A percentile compares a stretch with the other conserved stretches of the same genome.
Conservation (phyloP, 1,140 invertebrate genomes). For the Riptortus pedestris region DNA sequence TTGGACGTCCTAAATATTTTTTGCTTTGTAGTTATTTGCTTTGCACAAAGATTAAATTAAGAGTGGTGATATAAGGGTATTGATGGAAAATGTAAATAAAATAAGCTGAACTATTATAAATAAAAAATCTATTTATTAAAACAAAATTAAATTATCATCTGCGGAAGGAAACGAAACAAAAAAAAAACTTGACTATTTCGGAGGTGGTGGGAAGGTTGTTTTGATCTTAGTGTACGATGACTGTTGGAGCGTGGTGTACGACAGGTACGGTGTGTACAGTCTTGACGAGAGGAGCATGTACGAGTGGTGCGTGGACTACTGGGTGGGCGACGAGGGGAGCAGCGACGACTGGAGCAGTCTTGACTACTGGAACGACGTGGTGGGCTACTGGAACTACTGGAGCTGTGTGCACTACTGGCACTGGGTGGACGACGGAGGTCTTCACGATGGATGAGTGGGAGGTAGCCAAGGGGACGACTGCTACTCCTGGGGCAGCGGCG, state of each 20-base stretch:
- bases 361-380: slow-evolving; percentile 35
- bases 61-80: too few species aligned
- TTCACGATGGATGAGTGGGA: slow-evolving; percentile 25
- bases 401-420: slow-evolving; percentile 32
- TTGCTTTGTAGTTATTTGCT: too few species aligned
- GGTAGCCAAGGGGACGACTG: slow-evolving; percentile 21
- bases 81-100: too few species aligned
- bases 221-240: slow-evolving; percentile 33
- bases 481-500: slow-evolving; percentile 30
- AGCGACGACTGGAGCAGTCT: slow-evolving; percentile 40
- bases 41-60: too few species aligned
- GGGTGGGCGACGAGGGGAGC: slow-evolving; percentile 35
- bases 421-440: slow-evolving; percentile 27
- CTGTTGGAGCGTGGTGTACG: slow-evolving; percentile 32
- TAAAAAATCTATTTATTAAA: slow-evolving; percentile 9
- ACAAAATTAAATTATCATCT: slow-evolving; percentile 3
- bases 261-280: slow-evolving; percentile 34
- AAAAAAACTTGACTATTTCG: too few species aligned
- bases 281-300: slow-evolving; percentile 37
- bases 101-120: too few species aligned
- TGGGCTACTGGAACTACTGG: slow-evolving; percentile 25
- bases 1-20: too few species aligned
- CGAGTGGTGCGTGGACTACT: slow-evolving; percentile 35
- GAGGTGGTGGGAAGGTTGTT: too few species aligned
- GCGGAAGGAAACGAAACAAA: not conserved